Percentiles rank a stretch among this genome's conserved stretches.
phyloP scores from a whole-genome alignment of 2,888 invertebrate genomes.

The Drosophila rellima region DNA sequence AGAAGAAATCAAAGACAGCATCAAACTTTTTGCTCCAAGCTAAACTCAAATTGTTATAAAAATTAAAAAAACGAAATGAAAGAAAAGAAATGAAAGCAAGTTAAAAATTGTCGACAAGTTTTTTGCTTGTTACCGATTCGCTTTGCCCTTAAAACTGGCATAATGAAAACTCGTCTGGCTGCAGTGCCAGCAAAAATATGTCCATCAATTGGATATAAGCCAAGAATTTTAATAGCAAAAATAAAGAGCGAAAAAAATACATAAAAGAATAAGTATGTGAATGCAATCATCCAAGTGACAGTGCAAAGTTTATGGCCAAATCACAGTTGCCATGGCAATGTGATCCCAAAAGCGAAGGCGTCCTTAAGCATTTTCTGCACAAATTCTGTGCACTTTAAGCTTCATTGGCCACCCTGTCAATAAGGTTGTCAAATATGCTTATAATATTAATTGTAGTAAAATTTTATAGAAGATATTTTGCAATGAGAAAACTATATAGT shows the following conservation, averaged over 20 bases:
- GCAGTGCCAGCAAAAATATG: slow-evolving; percentile 32
- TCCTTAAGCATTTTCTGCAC: slow-evolving; percentile 20
- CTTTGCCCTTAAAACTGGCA: slow-evolving; percentile 52
- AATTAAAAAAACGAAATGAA: neutral
- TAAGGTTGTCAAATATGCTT: slow-evolving; percentile 26
- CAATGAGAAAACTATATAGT: neutral
- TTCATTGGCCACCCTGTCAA: slow-evolving; percentile 28
- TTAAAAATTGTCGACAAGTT: slow-evolving; percentile 59
- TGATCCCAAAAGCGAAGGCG: neutral
- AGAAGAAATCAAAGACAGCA: slow-evolving; percentile 42
- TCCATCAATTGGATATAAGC: slow-evolving; percentile 62
- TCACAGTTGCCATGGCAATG: slow-evolving; percentile 18
- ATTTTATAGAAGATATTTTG: neutral
- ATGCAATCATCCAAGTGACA: slow-evolving; percentile 71
- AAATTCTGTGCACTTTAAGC: slow-evolving; percentile 18
- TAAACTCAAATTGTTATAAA: slow-evolving; percentile 33
- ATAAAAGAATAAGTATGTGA: slow-evolving; percentile 35
- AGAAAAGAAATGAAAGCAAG: slow-evolving; percentile 9
- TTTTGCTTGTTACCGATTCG: slow-evolving; percentile 40
- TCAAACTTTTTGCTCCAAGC: slow-evolving; percentile 37
- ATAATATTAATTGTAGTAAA: slow-evolving; percentile 21
- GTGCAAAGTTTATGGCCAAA: slow-evolving; percentile 55
- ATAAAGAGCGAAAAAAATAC: slow-evolving; percentile 22
- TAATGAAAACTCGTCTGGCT: slow-evolving; percentile 58
- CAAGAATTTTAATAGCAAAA: slow-evolving; percentile 63